Conservation (phyloP, 92 coral and sea anemone species). For the Paramuricea clavata region DNA sequence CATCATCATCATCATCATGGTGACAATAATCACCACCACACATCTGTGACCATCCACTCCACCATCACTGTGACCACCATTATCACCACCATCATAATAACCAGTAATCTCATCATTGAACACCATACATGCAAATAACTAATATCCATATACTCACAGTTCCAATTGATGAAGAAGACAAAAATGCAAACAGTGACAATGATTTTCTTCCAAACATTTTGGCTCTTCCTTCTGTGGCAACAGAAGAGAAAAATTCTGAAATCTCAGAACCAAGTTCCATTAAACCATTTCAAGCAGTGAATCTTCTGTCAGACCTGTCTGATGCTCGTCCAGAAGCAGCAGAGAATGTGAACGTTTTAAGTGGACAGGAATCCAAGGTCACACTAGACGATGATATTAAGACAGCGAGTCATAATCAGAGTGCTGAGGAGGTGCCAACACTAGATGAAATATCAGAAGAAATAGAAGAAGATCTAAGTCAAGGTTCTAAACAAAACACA, state of each 20-base stretch:
- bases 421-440: constrained; percentile 78
- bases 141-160: background rate
- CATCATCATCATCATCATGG: too few relatives aligned
- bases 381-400: constrained; percentile 75
- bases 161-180: constrained; percentile 27
- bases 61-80: constrained; percentile 1
- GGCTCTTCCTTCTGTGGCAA: constrained; percentile 74
- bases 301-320: constrained; percentile 77
- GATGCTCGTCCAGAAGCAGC: constrained; percentile 26
- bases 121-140: background rate
- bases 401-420: constrained; percentile 73
- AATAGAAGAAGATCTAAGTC: constrained; percentile 75
- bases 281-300: constrained; percentile 81
- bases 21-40: too few relatives aligned
- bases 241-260: constrained; percentile 62
- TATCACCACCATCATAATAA: background rate
- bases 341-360: constrained; percentile 52
- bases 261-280: constrained; percentile 69
- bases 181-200: constrained; percentile 63
- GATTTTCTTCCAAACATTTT: constrained; percentile 89
- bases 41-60: too few relatives aligned
- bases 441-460: constrained; percentile 90
- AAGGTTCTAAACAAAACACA: constrained; percentile 39
- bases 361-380: constrained; percentile 53
- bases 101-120: background rate